Base-by-base conservation (phyloP, 1,140 invertebrate species). In the Macrobrachium nipponense region DNA sequence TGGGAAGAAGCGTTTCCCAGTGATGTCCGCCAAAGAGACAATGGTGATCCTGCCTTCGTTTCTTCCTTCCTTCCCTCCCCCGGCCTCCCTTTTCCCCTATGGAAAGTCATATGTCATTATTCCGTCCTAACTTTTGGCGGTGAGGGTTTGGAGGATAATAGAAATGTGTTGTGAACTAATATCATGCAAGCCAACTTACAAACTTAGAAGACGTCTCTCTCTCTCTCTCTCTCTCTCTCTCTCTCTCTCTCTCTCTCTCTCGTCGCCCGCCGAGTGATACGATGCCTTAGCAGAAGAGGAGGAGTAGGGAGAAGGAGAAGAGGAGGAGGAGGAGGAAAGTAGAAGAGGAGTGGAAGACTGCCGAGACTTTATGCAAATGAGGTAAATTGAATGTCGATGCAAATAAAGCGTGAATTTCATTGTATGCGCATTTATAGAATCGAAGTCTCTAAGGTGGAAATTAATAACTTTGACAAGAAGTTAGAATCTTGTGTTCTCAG, bases 241-340 rank as follows among this genome's bases (percentile, higher is more conserved):
- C 72, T 75, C 36, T 75, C 72, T 75, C 72, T 75, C 72, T 75
- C 72, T 75, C 72, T 75, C 36, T 75, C 72, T 75, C 72, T 75
- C 72, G 27, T 36, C 27, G 27, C 4, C 27, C 27, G 27, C 27
- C 27, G 27, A 36, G 27, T 36, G 27, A 36, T 36, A 36, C 27
- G 27, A 36, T 4, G 27, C 27, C 27, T 36, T 36, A 36, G 27
- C 27, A 36, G 27, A 36, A 36, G 27, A 36, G 27, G 4, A 36
- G 27, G 61, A n/a, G 0, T 15, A 66, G 15, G 61, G 61, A 62
- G n/a, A n/a, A 62, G 5, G 61, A 62, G 61, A n/a, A 62, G n/a
- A 17, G 61, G 61, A 62, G 61, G 15, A n/a, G 64, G 64, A 17
- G 11, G 64, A 23, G 64, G 11, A 23, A 18, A 66, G 64, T 18